These are phyloP conservation scores for Dromiciops gliroides DNA, from an alignment of 2,113 vertebrate species.

Conservation along the genomic window DNA sequence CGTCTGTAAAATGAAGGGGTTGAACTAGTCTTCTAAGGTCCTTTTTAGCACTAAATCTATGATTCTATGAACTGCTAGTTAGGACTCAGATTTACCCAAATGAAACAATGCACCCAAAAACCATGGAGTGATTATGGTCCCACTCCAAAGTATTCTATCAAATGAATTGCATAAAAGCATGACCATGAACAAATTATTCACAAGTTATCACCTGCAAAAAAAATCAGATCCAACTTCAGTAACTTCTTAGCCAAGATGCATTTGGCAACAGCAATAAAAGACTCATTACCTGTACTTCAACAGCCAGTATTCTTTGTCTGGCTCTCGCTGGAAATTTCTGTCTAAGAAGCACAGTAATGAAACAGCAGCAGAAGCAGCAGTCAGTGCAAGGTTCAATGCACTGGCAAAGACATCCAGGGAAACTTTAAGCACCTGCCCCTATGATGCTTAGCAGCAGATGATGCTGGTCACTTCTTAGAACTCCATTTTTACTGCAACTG, in stretches of 20 bases:
- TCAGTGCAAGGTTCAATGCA: not conserved
- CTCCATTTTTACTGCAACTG: not conserved
- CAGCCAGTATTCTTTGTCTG: not conserved
- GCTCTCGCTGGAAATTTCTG: not conserved
- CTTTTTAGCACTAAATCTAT: not conserved
- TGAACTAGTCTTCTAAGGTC: not conserved
- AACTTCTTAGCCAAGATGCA: conserved; percentile 3
- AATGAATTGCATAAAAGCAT: not conserved
- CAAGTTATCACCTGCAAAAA: not conserved
- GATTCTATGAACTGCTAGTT: not conserved
- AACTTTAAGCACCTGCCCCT: not conserved
- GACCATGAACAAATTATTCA: not conserved
- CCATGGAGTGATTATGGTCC: not conserved
- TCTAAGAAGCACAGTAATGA: not conserved
- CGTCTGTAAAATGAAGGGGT: not conserved
- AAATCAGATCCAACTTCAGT: not conserved
- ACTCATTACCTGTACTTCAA: not conserved
- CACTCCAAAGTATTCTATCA: not conserved
- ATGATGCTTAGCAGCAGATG: not conserved
- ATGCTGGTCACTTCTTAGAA: not conserved
- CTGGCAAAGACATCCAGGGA: not conserved
- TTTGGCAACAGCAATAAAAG: not conserved
- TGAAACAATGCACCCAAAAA: not conserved
- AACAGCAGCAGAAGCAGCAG: not conserved
- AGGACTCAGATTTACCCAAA: not conserved